Evolutionary conservation across 2,113 vertebrate species (phyloP).

Genomic region (Proterorhinus semilunaris): DNA sequence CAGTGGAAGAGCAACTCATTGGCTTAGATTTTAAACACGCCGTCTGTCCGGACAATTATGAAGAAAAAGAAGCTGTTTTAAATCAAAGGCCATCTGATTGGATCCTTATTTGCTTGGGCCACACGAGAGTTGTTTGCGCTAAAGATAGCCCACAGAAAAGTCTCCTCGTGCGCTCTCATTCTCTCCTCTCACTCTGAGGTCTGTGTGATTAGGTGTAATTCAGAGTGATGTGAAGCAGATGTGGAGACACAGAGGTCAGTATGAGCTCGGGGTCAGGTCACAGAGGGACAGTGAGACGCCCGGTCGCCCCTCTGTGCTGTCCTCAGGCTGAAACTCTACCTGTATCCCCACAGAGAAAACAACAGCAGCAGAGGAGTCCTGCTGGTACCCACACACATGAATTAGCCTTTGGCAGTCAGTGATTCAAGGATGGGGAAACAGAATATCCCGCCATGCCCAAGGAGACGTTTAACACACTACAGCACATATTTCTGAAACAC

Average conservation of each 20-base stretch:
- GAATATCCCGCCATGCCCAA: background rate
- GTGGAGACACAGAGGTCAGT: slow-evolving; percentile 37
- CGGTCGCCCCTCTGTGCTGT: slow-evolving; percentile 18
- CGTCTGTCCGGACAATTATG: background rate
- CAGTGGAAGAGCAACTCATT: slow-evolving; percentile 9
- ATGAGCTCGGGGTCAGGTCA: slow-evolving; percentile 40
- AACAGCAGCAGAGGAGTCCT: slow-evolving; percentile 16
- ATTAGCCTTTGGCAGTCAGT: slow-evolving; percentile 32
- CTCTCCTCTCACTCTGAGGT: slow-evolving; percentile 2
- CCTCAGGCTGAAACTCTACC: slow-evolving; percentile 29
- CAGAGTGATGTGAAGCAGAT: slow-evolving; percentile 60
- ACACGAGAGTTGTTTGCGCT: slow-evolving; percentile 4
- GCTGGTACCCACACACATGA: slow-evolving; percentile 29
- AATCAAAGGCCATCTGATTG: slow-evolving; percentile 3
- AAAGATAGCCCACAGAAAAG: slow-evolving; percentile 1
- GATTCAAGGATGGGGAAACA: slow-evolving; percentile 5
- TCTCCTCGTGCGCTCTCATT: background rate
- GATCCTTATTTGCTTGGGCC: slow-evolving; percentile 4
- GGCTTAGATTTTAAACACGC: background rate
- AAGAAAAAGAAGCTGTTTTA: background rate
- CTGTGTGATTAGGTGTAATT: slow-evolving; percentile 41
- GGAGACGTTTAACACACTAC: background rate
- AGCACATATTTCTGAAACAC: background rate
- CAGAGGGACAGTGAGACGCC: slow-evolving; percentile 29
- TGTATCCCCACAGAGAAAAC: slow-evolving; percentile 8